Percentiles rank a stretch among this genome's conserved stretches.
Evolutionary conservation across 2,888 invertebrate species (phyloP).

Genomic region (Pachymerium ferrugineum): DNA sequence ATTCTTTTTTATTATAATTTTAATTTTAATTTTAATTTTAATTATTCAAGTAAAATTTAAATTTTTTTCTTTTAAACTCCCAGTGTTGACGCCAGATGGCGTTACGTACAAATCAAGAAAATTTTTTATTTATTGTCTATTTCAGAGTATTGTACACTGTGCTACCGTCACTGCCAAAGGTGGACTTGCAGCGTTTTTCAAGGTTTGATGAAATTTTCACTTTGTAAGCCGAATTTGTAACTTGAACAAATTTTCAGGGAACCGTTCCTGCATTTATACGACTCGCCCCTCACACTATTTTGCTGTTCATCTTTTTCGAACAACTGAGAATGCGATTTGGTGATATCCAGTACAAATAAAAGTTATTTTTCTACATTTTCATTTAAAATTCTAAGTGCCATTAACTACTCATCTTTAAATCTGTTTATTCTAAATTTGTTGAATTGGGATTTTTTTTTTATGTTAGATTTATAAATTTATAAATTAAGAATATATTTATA

Average conservation of each 20-base stretch:
- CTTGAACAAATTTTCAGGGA: constrained; percentile 56
- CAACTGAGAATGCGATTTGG: constrained; percentile 82
- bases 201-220: constrained; percentile 46
- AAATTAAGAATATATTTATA: too few species aligned
- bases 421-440: too few species aligned
- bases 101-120: too few species aligned
- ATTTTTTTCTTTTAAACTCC: too few species aligned
- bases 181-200: constrained; percentile 89
- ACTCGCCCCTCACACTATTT: constrained; percentile 91
- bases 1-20: too few species aligned
- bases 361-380: not conserved
- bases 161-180: constrained; percentile 75
- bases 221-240: not conserved
- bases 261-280: constrained; percentile 93
- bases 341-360: not conserved
- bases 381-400: not conserved
- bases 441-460: too few species aligned
- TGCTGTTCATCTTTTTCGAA: constrained; percentile 94
- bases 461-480: too few species aligned
- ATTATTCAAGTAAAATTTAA: too few species aligned
- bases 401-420: too few species aligned
- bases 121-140: not conserved
- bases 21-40: too few species aligned
- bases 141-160: constrained; percentile 61
- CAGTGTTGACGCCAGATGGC: too few species aligned